phyloP scores from a whole-genome alignment of 1,140 invertebrate species.

The Caenorhabditis remanei region DNA sequence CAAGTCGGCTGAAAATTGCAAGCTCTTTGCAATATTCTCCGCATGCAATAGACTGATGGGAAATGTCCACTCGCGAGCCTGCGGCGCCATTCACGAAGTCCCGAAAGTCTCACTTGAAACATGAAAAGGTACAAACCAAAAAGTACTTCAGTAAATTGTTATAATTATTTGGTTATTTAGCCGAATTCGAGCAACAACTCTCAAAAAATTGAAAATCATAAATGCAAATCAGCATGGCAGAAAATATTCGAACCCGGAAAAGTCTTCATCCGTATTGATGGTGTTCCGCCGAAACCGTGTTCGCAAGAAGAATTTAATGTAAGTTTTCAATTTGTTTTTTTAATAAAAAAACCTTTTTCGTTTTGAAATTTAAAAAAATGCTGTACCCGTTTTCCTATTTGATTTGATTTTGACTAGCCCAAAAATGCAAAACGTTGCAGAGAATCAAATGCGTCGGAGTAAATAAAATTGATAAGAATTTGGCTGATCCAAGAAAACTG shows the following conservation, averaged over 20 bases:
- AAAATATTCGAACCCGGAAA: slow-evolving; percentile 33
- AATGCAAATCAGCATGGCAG: slow-evolving; percentile 5
- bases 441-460: slow-evolving; percentile 12
- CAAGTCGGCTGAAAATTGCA: slow-evolving; percentile 15
- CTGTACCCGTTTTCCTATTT: too few relatives aligned
- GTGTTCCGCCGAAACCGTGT: not conserved
- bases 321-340: not conserved
- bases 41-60: slow-evolving; percentile 34
- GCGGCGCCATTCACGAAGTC: not conserved
- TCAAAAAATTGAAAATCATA: not conserved
- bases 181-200: not conserved
- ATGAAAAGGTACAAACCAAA: not conserved
- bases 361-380: too few relatives aligned
- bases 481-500: not conserved
- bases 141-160: not conserved
- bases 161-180: not conserved
- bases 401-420: too few relatives aligned
- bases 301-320: slow-evolving; percentile 12
- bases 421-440: not conserved
- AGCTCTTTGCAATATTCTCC: slow-evolving; percentile 16
- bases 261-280: not conserved
- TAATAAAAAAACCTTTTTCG: too few relatives aligned
- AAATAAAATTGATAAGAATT: not conserved
- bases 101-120: slow-evolving; percentile 12
- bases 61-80: slow-evolving; percentile 23